Base-by-base conservation (phyloP, 2,113 vertebrate species). In the Propithecus coquereli region DNA sequence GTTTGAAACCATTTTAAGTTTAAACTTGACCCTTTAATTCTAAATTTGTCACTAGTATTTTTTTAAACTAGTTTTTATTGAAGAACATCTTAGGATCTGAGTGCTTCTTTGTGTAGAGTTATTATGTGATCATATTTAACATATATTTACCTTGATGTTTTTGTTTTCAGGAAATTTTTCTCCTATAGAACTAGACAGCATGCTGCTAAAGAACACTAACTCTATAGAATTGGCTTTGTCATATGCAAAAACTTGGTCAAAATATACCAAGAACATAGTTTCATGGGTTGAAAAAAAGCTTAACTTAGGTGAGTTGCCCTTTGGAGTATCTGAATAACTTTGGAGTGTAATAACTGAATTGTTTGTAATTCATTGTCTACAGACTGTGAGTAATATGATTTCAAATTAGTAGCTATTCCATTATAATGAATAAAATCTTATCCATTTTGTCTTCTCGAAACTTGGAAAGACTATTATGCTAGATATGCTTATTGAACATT, bases 201-300 rank as follows among this genome's bases (percentile, higher is more conserved):
- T 99, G 80, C 98, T 99, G 84, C 99, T 99, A 97, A 98, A 98
- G 96, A 99, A 98, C 84, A 99, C 99, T 97, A 99, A 98, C 13
- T 99, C 99, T 32, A 98, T 99, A 97, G 99, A 99, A 96, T 99
- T 99, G 0, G 99, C 99, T 47, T 98, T 99, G 95, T 99, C 99
- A 27, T 99, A 99, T 57, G 99, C 99, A 95, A 99, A 99, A 98
- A 98, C 99, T 14, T 99, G 99, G 99, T 99, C 99, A 97, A 99
- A 99, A 98, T 99, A 99, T 94, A 99, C 99, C 97, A 99, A 99
- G 99, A 99, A 99, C 96, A 98, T 99, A 97, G 98, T 99, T 84
- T 98, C 98, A n/a, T 99, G 99, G 99, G 99, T 99, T 98, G 99
- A 99, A 93, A 99, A 99, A 98, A 99, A 99, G 79, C 98, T 99